These are phyloP conservation scores for Agriopis marginaria DNA, from an alignment of 2,888 invertebrate species.

Conservation along the genomic window DNA sequence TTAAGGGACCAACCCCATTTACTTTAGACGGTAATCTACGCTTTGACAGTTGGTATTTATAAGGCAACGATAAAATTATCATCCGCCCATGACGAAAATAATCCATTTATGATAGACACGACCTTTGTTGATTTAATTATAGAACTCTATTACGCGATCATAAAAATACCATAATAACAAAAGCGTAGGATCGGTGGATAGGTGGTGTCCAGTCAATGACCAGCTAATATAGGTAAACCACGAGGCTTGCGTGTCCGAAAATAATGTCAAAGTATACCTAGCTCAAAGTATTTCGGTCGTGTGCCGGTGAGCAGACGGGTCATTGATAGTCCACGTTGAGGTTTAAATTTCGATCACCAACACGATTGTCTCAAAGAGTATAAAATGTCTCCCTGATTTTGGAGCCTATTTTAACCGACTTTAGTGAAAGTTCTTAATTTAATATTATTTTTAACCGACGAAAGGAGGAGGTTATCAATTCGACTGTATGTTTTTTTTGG, in stretches of 20 bases:
- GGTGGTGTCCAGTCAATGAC: conserved; percentile 10
- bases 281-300: conserved; percentile 1
- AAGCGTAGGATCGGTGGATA: conserved; percentile 22
- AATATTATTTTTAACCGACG: no score
- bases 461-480: no score
- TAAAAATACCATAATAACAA: conserved; percentile 10
- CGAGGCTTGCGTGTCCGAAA: conserved; percentile 11
- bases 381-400: no score
- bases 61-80: conserved; percentile 14
- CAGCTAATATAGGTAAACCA: conserved; percentile 24
- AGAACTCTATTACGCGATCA: conserved; percentile 11
- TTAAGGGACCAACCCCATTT: neutral
- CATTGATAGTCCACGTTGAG: neutral
- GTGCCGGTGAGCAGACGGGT: neutral
- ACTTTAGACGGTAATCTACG: neutral
- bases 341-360: neutral
- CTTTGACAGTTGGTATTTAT: conserved; percentile 25
- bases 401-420: no score
- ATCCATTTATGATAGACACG: conserved; percentile 20
- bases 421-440: no score
- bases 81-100: conserved; percentile 21
- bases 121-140: conserved; percentile 34
- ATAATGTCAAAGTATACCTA: conserved; percentile 1
- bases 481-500: no score
- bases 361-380: no score